A percentile compares a stretch with the other conserved stretches of the same genome.
phyloP scores from a whole-genome alignment of 2,888 invertebrate genomes.

The Cephus rjabovi region DNA sequence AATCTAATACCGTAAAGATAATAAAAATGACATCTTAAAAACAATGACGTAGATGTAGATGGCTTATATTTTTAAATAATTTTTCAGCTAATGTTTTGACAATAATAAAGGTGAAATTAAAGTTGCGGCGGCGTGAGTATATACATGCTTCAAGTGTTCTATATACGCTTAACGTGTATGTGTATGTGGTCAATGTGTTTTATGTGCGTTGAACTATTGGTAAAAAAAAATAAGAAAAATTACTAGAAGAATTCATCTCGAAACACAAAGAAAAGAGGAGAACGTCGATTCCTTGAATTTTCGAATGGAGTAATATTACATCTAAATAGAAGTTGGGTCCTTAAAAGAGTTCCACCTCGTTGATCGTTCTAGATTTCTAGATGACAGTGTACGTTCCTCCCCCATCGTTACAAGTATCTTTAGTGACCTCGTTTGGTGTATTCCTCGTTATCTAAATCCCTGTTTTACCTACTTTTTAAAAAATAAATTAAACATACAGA shows the following conservation, averaged over 20 bases:
- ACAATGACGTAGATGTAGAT: constrained; percentile 13
- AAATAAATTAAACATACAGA: neutral
- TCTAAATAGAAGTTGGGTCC: neutral
- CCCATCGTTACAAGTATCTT: neutral
- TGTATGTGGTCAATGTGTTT: constrained; percentile 24
- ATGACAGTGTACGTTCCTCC: too few relatives aligned
- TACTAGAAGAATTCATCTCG: neutral
- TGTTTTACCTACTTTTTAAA: neutral
- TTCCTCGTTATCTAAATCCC: neutral
- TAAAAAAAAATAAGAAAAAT: neutral
- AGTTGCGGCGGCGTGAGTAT: constrained; percentile 43
- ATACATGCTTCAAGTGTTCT: constrained; percentile 12
- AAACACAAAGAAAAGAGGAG: neutral
- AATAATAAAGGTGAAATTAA: constrained; percentile 42
- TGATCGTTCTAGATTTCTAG: neutral
- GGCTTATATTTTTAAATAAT: constrained; percentile 34
- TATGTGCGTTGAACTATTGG: neutral
- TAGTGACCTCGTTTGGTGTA: neutral
- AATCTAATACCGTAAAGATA: constrained; percentile 6
- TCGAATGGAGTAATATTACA: neutral
- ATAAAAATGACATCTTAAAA: constrained; percentile 5
- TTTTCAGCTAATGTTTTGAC: constrained; percentile 43
- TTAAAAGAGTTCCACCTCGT: neutral
- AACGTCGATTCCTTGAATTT: neutral
- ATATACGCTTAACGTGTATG: constrained; percentile 20